phyloP scores from a whole-genome alignment of 2,113 vertebrate genomes.

The Ictalurus punctatus region DNA sequence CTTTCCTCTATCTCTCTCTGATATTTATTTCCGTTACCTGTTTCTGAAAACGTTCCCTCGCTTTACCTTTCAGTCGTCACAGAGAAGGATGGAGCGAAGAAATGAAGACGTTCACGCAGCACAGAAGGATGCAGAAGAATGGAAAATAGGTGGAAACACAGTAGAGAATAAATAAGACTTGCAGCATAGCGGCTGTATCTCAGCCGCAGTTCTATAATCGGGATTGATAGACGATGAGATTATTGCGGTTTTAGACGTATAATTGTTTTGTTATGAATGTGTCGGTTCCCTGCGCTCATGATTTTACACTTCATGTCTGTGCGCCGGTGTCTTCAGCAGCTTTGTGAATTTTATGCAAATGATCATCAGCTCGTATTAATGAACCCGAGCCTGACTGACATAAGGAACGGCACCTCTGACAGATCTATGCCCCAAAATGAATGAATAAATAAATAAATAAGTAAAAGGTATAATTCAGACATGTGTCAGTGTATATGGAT shows the following conservation, averaged over 20 bases:
- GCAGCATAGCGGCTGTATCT: slow-evolving; percentile 53
- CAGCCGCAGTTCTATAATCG: no score
- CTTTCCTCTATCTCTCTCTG: background rate
- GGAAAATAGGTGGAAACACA: slow-evolving; percentile 58
- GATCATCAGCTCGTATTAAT: background rate
- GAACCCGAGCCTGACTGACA: background rate
- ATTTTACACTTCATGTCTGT: slow-evolving; percentile 25
- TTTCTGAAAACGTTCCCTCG: slow-evolving; percentile 6
- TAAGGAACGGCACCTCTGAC: background rate
- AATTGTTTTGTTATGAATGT: background rate
- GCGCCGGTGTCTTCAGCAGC: background rate
- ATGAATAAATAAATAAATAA: slow-evolving; percentile 19
- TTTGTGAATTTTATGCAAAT: slow-evolving; percentile 1
- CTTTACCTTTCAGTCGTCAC: slow-evolving; percentile 58
- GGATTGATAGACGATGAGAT: background rate
- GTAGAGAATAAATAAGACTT: slow-evolving; percentile 63
- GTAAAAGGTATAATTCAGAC: background rate
- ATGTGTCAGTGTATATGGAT: slow-evolving; percentile 8
- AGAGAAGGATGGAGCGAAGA: slow-evolving; percentile 68
- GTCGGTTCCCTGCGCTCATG: background rate
- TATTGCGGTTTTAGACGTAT: background rate
- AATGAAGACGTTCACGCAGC: slow-evolving; percentile 59
- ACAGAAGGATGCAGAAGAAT: slow-evolving; percentile 55
- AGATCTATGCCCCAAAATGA: background rate
- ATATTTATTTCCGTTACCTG: background rate